Conservation (phyloP, 2,888 invertebrate genomes). For the Cryptus viduatorius region DNA sequence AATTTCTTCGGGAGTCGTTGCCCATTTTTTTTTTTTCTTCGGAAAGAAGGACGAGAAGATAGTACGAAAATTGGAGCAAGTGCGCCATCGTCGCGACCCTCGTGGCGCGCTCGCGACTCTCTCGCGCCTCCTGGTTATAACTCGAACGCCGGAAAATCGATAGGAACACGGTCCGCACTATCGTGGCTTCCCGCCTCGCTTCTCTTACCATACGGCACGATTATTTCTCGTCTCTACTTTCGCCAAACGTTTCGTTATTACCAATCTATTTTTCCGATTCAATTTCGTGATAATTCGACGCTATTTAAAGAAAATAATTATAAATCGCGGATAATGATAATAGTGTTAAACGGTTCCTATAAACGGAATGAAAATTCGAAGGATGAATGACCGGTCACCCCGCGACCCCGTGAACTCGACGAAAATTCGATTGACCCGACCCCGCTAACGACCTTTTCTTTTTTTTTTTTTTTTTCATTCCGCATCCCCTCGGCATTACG, state of each 20-base stretch:
- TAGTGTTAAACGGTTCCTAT: too few species aligned
- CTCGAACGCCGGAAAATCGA: constrained; percentile 71
- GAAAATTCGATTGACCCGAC: constrained; percentile 49
- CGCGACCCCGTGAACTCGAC: constrained; percentile 41
- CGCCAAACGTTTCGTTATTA: not conserved
- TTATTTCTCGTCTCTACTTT: constrained; percentile 4
- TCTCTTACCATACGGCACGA: constrained; percentile 32
- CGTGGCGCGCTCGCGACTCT: constrained; percentile 48
- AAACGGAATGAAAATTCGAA: constrained; percentile 8
- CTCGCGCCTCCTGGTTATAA: constrained; percentile 53
- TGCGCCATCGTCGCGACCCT: constrained; percentile 55
- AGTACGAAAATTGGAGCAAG: constrained; percentile 65
- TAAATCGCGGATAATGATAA: too few species aligned
- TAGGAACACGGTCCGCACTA: constrained; percentile 66
- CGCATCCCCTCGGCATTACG: constrained; percentile 2
- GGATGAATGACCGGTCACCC: constrained; percentile 13
- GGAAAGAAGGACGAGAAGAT: not conserved
- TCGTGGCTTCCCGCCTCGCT: constrained; percentile 67
- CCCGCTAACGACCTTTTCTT: constrained; percentile 47
- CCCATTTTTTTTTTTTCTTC: not conserved
- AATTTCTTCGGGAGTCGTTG: constrained; percentile 5
- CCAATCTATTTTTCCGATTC: not conserved
- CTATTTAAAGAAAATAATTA: not conserved
- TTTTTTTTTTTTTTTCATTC: not conserved
- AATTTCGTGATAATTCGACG: too few species aligned